Evolutionary conservation across 2,888 invertebrate species (phyloP).

Genomic region (Lithophane leautieri): DNA sequence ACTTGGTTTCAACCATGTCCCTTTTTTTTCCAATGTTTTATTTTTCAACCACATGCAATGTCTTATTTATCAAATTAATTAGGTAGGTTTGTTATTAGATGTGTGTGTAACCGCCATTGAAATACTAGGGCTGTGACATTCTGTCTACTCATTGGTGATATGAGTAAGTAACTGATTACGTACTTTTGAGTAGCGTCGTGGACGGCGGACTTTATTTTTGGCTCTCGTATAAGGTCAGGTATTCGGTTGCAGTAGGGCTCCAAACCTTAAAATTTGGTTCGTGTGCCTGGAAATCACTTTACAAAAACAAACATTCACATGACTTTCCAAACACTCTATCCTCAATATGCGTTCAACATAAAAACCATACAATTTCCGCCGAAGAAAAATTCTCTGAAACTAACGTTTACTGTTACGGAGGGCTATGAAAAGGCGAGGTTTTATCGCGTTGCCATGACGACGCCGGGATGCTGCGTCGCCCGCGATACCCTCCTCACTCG

Average conservation of each 20-base stretch:
- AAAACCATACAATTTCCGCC: slow-evolving; percentile 62
- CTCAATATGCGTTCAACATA: slow-evolving; percentile 44
- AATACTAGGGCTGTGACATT: no score
- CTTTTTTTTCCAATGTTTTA: background rate
- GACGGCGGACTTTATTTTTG: background rate
- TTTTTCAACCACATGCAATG: background rate
- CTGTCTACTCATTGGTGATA: no score
- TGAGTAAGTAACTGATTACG: no score
- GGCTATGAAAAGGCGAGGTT: slow-evolving; percentile 90
- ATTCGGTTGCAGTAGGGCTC: background rate
- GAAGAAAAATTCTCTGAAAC: slow-evolving; percentile 70
- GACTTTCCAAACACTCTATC: slow-evolving; percentile 8
- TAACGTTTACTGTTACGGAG: slow-evolving; percentile 80
- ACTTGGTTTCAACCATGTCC: background rate
- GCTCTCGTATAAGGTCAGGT: background rate
- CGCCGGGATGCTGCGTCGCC: slow-evolving; percentile 85
- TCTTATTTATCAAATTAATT: no score
- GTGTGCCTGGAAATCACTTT: background rate
- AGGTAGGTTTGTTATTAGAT: no score
- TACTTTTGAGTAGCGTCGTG: no score
- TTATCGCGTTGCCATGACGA: slow-evolving; percentile 90
- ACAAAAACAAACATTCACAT: background rate
- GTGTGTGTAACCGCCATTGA: no score
- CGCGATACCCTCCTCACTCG: slow-evolving; percentile 84
- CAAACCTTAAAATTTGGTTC: background rate